Base-by-base conservation (phyloP, 2,113 vertebrate genomes). In the Hyaena hyaena region DNA sequence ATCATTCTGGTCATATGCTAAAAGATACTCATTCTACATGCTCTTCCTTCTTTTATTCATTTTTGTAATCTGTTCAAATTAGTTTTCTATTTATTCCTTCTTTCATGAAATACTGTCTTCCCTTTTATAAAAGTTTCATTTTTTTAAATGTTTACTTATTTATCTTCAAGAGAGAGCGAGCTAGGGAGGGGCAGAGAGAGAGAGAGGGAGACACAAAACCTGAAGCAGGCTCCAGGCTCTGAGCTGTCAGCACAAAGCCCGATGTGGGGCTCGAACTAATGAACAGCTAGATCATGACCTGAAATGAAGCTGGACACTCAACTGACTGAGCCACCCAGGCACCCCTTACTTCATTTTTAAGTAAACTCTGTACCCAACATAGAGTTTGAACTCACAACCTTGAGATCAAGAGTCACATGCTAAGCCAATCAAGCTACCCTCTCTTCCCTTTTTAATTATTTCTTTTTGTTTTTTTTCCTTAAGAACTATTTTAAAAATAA, bases 401-500 rank as follows among this genome's bases (percentile, higher is more conserved):
- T 6, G 10, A 45, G 39, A 45, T 45, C 73, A 28, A 45, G 43
- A 45, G 73, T 76, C 24, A 28, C 39, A 28, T 45, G 39, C 12
- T 76, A 39, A 76, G 12, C 6, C 73, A 45, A 45, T 6, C 23
- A 76, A 14, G 23, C 1, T 6, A 24, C 73, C 39, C 43, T 87
- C 2, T 81, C 7, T 80, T 82, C 3, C 77, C 7, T 39, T 45
- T 76, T 91, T 63, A 84, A 53, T n/a, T 82, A 76, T 10, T 76
- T 21, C 26, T 92, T 53, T 24, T 63, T 61, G 17, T 39, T 86
- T 89, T 82, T 24, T 24, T 55, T 39, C 39, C 82, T 97, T 55
- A 83, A 93, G 39, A 76, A 19, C 35, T 92, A 66, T 94, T 97
- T 94, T n/a, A 5, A 86, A 96, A 92, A 61, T 77, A 83, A 83